Percentiles rank a stretch among this genome's conserved stretches.
phyloP scores from a whole-genome alignment of 2,113 vertebrate genomes.

The Mellivora capensis region DNA sequence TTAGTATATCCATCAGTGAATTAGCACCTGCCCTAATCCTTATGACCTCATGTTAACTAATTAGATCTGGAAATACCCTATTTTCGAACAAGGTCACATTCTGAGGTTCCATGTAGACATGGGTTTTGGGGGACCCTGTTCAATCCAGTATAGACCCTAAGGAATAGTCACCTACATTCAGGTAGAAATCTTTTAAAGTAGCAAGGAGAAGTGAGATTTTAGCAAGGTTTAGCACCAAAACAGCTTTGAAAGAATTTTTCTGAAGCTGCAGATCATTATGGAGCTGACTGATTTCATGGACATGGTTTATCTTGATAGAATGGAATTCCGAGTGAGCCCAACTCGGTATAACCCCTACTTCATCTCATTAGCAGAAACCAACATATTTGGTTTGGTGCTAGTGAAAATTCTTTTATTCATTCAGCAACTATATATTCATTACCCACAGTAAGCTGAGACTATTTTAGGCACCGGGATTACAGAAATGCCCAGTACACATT shows the following conservation, averaged over 20 bases:
- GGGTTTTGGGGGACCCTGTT: neutral
- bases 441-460: neutral
- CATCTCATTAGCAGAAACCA: neutral
- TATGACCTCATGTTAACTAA: neutral
- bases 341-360: neutral
- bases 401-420: neutral
- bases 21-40: neutral
- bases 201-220: neutral
- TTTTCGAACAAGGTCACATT: conserved; percentile 2
- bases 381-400: neutral
- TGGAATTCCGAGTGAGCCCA: neutral
- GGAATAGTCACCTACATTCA: neutral
- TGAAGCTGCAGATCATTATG: neutral
- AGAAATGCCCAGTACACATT: neutral
- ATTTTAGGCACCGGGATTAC: neutral
- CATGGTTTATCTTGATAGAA: neutral
- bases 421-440: neutral
- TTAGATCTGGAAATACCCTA: neutral
- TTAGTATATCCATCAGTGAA: neutral
- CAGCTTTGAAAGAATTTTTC: conserved; percentile 8
- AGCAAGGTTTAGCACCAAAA: neutral
- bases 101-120: neutral
- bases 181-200: neutral
- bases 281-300: neutral
- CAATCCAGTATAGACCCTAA: neutral